These are phyloP conservation scores for Seriola quinqueradiata DNA, from an alignment of 2,113 vertebrate species.

Conservation along the genomic window DNA sequence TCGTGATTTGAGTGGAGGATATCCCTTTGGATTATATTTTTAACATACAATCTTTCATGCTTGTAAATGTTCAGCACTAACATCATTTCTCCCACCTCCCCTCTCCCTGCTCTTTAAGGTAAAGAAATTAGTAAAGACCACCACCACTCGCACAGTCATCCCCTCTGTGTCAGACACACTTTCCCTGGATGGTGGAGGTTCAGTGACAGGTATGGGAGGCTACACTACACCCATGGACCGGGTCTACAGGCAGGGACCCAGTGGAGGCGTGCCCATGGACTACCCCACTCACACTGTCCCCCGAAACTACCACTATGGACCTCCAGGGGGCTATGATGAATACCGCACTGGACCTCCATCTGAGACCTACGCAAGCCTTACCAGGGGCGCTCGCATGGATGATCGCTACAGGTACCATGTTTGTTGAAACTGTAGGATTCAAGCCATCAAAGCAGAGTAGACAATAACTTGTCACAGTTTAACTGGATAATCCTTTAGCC, in stretches of 20 bases:
- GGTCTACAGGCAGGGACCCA: slow-evolving; percentile 85
- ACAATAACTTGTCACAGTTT: not conserved
- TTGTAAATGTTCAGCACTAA: not conserved
- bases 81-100: not conserved
- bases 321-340: slow-evolving; percentile 87
- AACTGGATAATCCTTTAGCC: not conserved
- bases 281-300: slow-evolving; percentile 93
- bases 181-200: slow-evolving; percentile 86
- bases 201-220: slow-evolving; percentile 77
- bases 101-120: slow-evolving; percentile 80
- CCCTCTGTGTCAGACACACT: slow-evolving; percentile 85
- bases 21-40: not conserved
- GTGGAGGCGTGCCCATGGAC: slow-evolving; percentile 77
- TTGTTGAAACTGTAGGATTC: not conserved
- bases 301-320: slow-evolving; percentile 94
- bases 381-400: slow-evolving; percentile 89
- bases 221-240: slow-evolving; percentile 89
- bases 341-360: slow-evolving; percentile 81
- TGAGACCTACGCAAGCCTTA: slow-evolving; percentile 91
- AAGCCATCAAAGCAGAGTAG: not conserved
- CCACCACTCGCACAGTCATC: slow-evolving; percentile 91
- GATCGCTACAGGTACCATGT: slow-evolving; percentile 88
- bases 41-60: not conserved
- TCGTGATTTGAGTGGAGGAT: too few species aligned
- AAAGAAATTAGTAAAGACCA: slow-evolving; percentile 94